Percentiles rank a stretch among this genome's conserved stretches.
phyloP scores from a whole-genome alignment of 2,888 invertebrate species.

The Epiperipatus broadwayi region DNA sequence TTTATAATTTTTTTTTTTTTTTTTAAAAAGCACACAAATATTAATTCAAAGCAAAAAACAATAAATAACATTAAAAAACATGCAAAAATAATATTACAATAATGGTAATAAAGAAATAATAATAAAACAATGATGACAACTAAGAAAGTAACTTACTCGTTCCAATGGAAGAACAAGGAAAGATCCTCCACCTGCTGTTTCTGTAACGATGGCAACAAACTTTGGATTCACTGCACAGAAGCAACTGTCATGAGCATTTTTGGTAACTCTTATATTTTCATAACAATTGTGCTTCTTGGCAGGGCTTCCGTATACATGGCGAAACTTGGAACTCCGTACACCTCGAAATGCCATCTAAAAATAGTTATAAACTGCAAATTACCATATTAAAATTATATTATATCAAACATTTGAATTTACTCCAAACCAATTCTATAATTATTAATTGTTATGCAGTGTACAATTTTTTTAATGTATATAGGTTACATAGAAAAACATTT shows the following conservation, averaged over 20 bases:
- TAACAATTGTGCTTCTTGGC: conserved; percentile 89
- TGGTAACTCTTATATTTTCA: conserved; percentile 88
- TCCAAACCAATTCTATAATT: too few relatives aligned
- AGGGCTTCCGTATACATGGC: conserved; percentile 81
- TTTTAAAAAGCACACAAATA: too few relatives aligned
- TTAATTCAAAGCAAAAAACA: too few relatives aligned
- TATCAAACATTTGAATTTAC: too few relatives aligned
- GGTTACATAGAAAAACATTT: too few relatives aligned
- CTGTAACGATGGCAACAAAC: conserved; percentile 88
- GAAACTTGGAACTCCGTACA: conserved; percentile 91
- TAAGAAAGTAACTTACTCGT: conserved; percentile 62
- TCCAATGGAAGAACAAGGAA: conserved; percentile 83
- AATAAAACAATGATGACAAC: too few relatives aligned
- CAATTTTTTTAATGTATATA: too few relatives aligned
- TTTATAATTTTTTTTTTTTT: too few relatives aligned
- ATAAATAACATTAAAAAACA: conserved; percentile 7
- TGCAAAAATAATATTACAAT: conserved; percentile 8
- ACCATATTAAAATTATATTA: conserved; percentile 1
- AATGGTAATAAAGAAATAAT: conserved; percentile 7
- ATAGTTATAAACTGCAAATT: not conserved
- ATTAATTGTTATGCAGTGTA: too few relatives aligned
- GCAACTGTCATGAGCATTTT: conserved; percentile 86
- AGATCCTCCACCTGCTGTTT: conserved; percentile 86
- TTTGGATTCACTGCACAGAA: conserved; percentile 97
- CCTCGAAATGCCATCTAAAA: conserved; percentile 72